Evolutionary conservation across 2,888 invertebrate genomes (phyloP).

Genomic region (Agrochola lota): DNA sequence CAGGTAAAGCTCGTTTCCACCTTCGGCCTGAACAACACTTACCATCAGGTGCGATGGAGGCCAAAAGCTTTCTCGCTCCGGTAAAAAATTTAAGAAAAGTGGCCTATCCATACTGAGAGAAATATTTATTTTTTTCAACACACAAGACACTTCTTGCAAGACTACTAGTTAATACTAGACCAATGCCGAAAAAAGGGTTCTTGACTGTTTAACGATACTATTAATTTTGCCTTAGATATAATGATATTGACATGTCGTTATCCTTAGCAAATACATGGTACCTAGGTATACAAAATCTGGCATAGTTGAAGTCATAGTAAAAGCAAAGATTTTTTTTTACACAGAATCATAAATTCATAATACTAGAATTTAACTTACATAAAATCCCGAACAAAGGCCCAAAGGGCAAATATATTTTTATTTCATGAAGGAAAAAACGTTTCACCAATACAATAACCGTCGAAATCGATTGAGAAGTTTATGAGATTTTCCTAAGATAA

Average conservation of each 20-base stretch:
- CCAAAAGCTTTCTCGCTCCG: too few relatives aligned
- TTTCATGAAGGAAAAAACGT: conserved; percentile 20
- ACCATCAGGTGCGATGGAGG: too few relatives aligned
- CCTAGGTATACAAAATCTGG: not conserved
- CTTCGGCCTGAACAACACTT: too few relatives aligned
- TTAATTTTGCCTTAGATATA: not conserved
- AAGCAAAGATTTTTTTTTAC: not conserved
- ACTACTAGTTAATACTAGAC: not conserved
- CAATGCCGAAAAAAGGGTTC: too few relatives aligned
- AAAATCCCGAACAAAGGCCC: conserved; percentile 20
- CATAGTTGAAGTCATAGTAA: not conserved
- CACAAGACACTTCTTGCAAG: not conserved
- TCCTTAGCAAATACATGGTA: not conserved
- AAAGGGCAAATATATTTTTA: conserved; percentile 30
- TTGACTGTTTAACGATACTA: not conserved
- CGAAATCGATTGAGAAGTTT: conserved; percentile 33
- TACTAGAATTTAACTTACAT: conserved; percentile 4
- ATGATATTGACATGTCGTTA: not conserved
- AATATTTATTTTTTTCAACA: too few relatives aligned
- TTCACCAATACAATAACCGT: conserved; percentile 11
- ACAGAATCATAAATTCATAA: conserved; percentile 12
- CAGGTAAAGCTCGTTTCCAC: too few relatives aligned
- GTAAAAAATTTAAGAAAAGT: too few relatives aligned
- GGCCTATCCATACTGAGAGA: too few relatives aligned
- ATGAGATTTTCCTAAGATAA: conserved; percentile 30